Base-by-base conservation (phyloP, 1,140 invertebrate genomes). In the Lysiphlebus fabarum region DNA sequence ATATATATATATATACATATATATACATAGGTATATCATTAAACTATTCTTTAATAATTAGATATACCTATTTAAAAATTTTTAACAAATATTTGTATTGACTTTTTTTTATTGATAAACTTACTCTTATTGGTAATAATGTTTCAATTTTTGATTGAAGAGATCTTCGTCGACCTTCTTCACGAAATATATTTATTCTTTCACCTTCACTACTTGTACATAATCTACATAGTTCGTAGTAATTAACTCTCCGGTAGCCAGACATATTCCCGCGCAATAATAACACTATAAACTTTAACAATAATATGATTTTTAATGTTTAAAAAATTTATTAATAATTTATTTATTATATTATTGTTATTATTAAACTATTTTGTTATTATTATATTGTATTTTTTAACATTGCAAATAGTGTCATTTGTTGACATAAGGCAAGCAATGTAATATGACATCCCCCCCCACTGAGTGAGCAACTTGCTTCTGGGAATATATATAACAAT, bases 191-290 rank as follows among this genome's bases (percentile, higher is more conserved):
- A 67, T 87, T 82, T 58, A 85, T 82, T 72, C 85, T 87, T 59
- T 71, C 79, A 53, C 85, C 84, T 61, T 84, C 83, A 67, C 83
- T 87, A 37, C 82, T 83, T 10, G 86, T 87, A 71, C 86, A 88
- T 43, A 88, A 77, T 65, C 86, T 80, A 67, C 87, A 89, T 53
- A 89, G 74, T 76, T 88, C 86, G 67, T 86, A 86, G 70, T 85
- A 89, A 73, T 86, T 87, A 8, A 87, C 86, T 62, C 83, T 82
- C 61, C 83, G 82, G 66, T 87, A 86, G 67, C 82, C 85, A 55
- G 84, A 82, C 85, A 87, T 87, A 61, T 70, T 72, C 69, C 71
- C 68, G 73, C 67, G 64, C 51, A 67, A 68, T 65, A 63, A 60
- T 47, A 12, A 7, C 40, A 48, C 43, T 7, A 58, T 26, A 26